Conservation (phyloP, 2,888 invertebrate species). For the Girardia tigrina region DNA sequence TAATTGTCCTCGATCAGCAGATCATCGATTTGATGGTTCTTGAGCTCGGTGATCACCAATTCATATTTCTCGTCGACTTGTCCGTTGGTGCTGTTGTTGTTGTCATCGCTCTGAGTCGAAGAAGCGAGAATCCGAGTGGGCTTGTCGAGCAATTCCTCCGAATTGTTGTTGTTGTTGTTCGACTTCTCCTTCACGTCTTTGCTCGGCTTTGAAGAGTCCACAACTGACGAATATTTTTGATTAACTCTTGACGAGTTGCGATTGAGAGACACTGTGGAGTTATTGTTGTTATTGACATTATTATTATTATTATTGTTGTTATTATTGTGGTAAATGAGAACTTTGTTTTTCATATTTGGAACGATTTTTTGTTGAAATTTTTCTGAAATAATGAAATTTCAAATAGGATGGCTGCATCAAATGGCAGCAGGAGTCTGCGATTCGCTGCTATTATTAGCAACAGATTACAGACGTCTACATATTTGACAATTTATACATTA, state of each 20-base stretch:
- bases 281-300: background rate
- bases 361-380: background rate
- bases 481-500: no score
- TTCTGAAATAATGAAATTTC: background rate
- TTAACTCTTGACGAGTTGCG: background rate
- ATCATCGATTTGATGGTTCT: background rate
- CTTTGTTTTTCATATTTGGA: constrained; percentile 16
- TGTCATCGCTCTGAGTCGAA: background rate
- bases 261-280: no score
- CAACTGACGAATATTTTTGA: constrained; percentile 4
- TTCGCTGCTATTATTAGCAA: background rate
- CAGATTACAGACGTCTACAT: constrained; percentile 6
- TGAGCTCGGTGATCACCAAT: background rate
- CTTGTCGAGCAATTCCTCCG: background rate
- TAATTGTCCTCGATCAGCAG: background rate
- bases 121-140: background rate
- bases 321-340: background rate
- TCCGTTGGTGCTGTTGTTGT: background rate
- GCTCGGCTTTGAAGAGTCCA: background rate
- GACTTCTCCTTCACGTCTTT: background rate
- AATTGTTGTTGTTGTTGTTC: background rate
- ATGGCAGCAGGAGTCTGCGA: background rate
- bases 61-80: background rate
- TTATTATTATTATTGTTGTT: background rate
- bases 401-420: background rate